These are phyloP conservation scores for Euphonia xanthogaster DNA, from an alignment of 2,797 vertebrate genomes.

Conservation along the genomic window DNA sequence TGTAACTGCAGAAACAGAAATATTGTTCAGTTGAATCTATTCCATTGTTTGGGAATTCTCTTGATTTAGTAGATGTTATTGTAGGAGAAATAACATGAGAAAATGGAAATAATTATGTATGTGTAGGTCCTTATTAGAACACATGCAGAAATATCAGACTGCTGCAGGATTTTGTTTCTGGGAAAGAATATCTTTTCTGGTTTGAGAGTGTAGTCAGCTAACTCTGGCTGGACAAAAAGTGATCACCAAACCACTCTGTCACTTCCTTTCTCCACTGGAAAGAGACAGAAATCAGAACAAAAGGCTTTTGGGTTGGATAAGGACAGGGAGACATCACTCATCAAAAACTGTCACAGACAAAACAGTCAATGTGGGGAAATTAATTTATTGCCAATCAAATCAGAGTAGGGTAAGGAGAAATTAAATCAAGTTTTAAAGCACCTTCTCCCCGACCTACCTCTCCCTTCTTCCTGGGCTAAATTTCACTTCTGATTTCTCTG, in stretches of 20 bases:
- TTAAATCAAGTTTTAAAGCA: not conserved
- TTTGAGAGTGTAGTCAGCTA: not conserved
- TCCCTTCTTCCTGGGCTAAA: not conserved
- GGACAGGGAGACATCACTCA: not conserved
- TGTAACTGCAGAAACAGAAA: not conserved
- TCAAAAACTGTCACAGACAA: not conserved
- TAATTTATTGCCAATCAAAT: not conserved
- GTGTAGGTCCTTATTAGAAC: not conserved
- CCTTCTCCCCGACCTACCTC: not conserved
- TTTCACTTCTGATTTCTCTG: fast-evolving
- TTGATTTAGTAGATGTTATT: not conserved
- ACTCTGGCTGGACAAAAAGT: not conserved
- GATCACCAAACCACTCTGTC: not conserved
- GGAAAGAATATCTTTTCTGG: not conserved
- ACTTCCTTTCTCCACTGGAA: not conserved
- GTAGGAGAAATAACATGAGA: not conserved
- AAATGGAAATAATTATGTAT: not conserved
- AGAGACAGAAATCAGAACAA: not conserved
- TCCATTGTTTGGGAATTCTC: not conserved
- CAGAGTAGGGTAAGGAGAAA: not conserved
- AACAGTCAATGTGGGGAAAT: not conserved
- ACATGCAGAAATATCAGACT: not conserved
- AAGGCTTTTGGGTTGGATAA: not conserved
- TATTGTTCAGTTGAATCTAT: not conserved
- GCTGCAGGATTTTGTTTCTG: not conserved